These are phyloP conservation scores for Taenioides sp. DNA, from an alignment of 2,797 vertebrate species.

Conservation along the genomic window DNA sequence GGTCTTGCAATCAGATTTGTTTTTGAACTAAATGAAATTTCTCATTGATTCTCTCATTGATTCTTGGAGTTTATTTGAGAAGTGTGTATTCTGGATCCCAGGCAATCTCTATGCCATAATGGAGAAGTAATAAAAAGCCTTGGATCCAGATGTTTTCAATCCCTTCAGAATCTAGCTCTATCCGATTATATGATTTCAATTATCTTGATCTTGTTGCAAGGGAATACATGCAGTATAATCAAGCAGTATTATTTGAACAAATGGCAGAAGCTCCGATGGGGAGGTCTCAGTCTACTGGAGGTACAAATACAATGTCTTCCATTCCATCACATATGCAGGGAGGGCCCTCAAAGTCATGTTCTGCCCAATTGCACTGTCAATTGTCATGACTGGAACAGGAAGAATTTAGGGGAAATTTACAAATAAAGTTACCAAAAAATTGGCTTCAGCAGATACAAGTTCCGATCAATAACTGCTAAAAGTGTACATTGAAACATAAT, in stretches of 20 bases:
- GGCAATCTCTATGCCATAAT: background rate
- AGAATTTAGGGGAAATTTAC: background rate
- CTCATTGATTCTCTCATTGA: too few species aligned
- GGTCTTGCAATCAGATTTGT: too few species aligned
- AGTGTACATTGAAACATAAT: background rate
- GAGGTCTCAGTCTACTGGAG: background rate
- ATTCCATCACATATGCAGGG: background rate
- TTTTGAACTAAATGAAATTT: too few species aligned
- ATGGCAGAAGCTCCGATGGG: background rate
- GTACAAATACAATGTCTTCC: background rate
- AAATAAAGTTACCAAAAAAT: background rate
- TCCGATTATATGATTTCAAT: background rate
- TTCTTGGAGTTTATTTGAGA: too few species aligned
- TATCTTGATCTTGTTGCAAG: background rate
- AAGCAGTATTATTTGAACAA: background rate
- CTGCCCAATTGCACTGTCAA: constrained; percentile 13
- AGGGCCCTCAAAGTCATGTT: constrained; percentile 2
- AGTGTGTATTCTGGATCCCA: too few species aligned
- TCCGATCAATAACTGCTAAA: background rate
- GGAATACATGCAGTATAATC: background rate
- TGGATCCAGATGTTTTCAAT: background rate
- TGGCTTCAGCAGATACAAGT: background rate
- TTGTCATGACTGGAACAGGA: constrained; percentile 5
- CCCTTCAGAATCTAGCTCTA: background rate
- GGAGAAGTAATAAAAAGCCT: background rate